Conservation (phyloP, 1,140 invertebrate genomes). For the Arctopsyche grandis region DNA sequence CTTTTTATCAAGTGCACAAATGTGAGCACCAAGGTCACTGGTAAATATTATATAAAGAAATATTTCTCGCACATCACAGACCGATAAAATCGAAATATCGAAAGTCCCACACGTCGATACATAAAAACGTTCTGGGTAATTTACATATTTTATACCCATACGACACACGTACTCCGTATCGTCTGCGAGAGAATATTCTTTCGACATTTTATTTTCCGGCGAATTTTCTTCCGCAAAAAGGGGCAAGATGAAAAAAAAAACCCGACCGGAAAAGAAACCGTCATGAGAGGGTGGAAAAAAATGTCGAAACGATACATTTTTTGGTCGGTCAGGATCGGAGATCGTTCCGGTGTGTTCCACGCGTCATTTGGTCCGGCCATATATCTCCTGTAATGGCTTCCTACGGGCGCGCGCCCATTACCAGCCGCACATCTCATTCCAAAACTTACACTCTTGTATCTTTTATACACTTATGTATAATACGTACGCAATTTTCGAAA, state of each 20-base stretch:
- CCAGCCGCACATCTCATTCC: background rate
- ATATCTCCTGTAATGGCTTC: slow-evolving; percentile 51
- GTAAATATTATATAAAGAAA: too few relatives aligned
- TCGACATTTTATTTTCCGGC: background rate
- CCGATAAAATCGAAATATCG: too few relatives aligned
- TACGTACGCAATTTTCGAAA: too few relatives aligned
- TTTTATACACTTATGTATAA: background rate
- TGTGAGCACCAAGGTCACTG: too few relatives aligned
- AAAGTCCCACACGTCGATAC: background rate
- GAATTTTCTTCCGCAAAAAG: background rate
- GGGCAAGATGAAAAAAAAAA: background rate
- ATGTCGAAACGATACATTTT: slow-evolving; percentile 25
- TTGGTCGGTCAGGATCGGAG: background rate
- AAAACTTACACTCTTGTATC: background rate
- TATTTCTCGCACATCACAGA: too few relatives aligned
- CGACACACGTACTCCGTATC: background rate
- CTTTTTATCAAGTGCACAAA: too few relatives aligned
- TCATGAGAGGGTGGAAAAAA: background rate
- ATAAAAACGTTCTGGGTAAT: background rate
- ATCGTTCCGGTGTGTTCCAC: slow-evolving; percentile 43
- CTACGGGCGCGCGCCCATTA: slow-evolving; percentile 25
- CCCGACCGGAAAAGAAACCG: too few relatives aligned
- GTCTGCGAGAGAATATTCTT: background rate
- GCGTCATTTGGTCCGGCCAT: slow-evolving; percentile 49
- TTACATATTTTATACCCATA: slow-evolving; percentile 8